A percentile compares a stretch with the other conserved stretches of the same genome.
phyloP scores from a whole-genome alignment of 2,888 invertebrate genomes.

The Mythimna impura region DNA sequence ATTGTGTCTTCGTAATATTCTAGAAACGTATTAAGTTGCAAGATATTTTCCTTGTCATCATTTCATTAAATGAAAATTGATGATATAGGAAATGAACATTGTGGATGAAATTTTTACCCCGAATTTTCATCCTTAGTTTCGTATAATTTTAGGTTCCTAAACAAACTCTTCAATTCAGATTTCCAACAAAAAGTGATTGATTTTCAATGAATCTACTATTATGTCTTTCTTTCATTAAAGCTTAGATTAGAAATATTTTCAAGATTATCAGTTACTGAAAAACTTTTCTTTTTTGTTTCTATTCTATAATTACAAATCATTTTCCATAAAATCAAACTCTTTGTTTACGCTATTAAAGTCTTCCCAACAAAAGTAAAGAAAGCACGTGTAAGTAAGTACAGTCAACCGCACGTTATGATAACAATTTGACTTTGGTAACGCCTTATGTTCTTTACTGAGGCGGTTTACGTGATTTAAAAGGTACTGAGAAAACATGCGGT shows the following conservation, averaged over 20 bases:
- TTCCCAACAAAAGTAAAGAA: background rate
- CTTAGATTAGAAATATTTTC: constrained; percentile 14
- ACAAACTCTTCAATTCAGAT: background rate
- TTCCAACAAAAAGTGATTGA: background rate
- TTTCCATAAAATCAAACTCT: background rate
- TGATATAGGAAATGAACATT: no score
- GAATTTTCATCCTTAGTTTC: background rate
- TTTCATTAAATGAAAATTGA: no score
- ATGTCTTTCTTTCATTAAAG: constrained; percentile 5
- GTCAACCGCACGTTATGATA: background rate
- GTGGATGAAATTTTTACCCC: no score
- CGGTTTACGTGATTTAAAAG: background rate
- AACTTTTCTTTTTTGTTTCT: background rate
- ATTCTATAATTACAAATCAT: background rate
- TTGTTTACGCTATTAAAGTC: background rate
- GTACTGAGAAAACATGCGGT: background rate
- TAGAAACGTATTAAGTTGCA: background rate
- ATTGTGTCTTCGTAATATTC: background rate
- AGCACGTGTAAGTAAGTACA: background rate
- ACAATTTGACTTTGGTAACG: background rate
- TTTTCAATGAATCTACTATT: background rate
- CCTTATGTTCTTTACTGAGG: background rate
- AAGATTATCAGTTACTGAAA: constrained; percentile 3
- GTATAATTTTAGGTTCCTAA: background rate
- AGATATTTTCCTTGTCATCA: background rate